Evolutionary conservation across 2,113 vertebrate species (phyloP).

Genomic region (Ctenomys sociabilis): DNA sequence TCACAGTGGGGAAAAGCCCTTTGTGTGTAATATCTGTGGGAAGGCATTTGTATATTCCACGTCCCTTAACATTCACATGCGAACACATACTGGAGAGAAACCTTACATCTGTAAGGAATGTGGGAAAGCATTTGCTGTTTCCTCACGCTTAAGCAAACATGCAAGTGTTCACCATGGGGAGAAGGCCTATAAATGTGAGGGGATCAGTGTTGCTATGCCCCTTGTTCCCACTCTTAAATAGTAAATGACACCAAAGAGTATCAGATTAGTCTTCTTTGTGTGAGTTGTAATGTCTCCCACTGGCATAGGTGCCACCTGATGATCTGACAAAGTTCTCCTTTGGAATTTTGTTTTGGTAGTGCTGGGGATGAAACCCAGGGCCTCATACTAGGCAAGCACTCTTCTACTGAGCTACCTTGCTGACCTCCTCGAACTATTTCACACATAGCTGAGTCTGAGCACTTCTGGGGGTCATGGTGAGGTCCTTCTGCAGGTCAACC

Average conservation of each 20-base stretch:
- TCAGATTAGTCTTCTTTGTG: not conserved
- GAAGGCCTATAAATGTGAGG: constrained; percentile 27
- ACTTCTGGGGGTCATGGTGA: not conserved
- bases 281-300: not conserved
- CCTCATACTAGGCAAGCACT: not conserved
- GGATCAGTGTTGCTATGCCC: not conserved
- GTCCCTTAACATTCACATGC: constrained; percentile 56
- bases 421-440: not conserved
- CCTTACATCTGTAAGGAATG: constrained; percentile 46
- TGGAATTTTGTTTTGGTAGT: not conserved
- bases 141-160: constrained; percentile 37
- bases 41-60: constrained; percentile 34
- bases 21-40: not conserved
- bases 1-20: no score
- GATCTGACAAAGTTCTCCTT: not conserved
- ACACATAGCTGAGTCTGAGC: not conserved
- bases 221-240: not conserved
- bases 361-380: not conserved
- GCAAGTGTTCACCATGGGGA: not conserved
- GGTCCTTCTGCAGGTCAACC: not conserved
- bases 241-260: constrained; percentile 49
- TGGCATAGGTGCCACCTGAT: constrained; percentile 16
- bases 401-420: not conserved
- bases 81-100: constrained; percentile 42
- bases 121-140: constrained; percentile 51